phyloP scores from a whole-genome alignment of 2,797 vertebrate species.

The Pempheris klunzingeri region DNA sequence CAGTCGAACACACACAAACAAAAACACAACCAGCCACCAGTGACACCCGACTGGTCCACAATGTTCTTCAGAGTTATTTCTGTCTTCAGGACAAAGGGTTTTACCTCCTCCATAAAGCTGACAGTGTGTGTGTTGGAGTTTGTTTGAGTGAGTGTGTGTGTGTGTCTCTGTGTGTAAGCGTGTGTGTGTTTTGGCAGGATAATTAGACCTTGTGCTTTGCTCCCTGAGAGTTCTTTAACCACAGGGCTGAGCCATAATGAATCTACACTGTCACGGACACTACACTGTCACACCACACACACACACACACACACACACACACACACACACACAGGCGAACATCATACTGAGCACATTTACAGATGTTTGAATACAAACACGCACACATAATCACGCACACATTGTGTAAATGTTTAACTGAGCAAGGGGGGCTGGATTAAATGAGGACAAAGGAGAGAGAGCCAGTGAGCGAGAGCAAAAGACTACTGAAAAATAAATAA shows the following conservation, averaged over 20 bases:
- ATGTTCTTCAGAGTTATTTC: conserved; percentile 72
- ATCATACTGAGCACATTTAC: conserved; percentile 43
- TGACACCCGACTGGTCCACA: conserved; percentile 50
- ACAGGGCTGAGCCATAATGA: conserved; percentile 77
- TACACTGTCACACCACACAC: conserved; percentile 53
- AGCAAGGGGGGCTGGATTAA: conserved; percentile 17
- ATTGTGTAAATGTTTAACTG: conserved; percentile 73
- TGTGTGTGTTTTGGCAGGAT: conserved; percentile 71
- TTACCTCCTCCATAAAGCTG: conserved; percentile 70
- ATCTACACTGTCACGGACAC: conserved; percentile 76
- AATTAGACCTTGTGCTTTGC: conserved; percentile 81
- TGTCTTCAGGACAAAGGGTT: conserved; percentile 73
- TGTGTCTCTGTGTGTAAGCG: conserved; percentile 30
- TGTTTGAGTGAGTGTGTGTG: conserved; percentile 32
- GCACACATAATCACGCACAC: conserved; percentile 56
- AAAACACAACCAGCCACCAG: conserved; percentile 46
- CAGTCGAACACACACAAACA: conserved; percentile 51
- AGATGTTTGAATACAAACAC: conserved; percentile 69
- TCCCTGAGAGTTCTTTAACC: conserved; percentile 77
- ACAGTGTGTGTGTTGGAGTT: conserved; percentile 49
- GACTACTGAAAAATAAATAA: conserved; percentile 37
- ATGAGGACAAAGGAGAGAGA: conserved; percentile 42
- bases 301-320: conserved; percentile 31
- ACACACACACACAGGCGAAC: conserved; percentile 35
- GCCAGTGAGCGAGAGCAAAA: conserved; percentile 4